Evolutionary conservation across 2,113 vertebrate genomes (phyloP), one percentile per base, ranked within the genome.

Genomic region (Odocoileus virginianus): DNA sequence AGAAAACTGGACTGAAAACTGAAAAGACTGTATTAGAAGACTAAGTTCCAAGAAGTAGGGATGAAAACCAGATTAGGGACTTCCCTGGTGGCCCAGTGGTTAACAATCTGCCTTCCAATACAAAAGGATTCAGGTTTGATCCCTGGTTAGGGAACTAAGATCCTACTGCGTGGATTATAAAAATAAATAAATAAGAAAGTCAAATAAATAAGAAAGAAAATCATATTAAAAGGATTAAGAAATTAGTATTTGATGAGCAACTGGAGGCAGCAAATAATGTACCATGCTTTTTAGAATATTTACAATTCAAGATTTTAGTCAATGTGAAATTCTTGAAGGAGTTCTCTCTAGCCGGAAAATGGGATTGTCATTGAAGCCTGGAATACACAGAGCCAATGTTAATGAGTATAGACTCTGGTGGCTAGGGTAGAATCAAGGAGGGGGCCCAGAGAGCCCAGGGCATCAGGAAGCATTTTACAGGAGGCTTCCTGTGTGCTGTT

Each of bases 361-460:
- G 23, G 33, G 84, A 76, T 57, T 36, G 7, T 50, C 52, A 14
- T 0, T 71, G 36, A 95, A 79, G 36, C 6, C 33, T 83, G n/a
- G 12, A 57, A 45, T 23, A n/a, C 23, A 71, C 1, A 5, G 6
- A 84, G n/a, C n/a, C 28, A 74, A 17, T 6, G 30, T 7, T 21
- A 93, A 55, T 7, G 45, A 17, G 14, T 3, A 4, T 43, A 7
- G 17, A 27, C 11, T 71, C 13, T 33, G 27, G 21, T 0, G 13
- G 14, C 60, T 67, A 50, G 7, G 58, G 25, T 3, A 14, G 11
- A 5, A 12, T 43, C 7, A 33, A 2, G 7, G 9, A 57, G n/a
- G 7, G 7, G 1, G 1, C 0, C 19, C 0, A 23, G 27, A 14
- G 2, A 11, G 2, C 19, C 6, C 3, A 1, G 15, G 1, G 47